A percentile compares a stretch with the other conserved stretches of the same genome.
Evolutionary conservation across 2,888 invertebrate species (phyloP).

Genomic region (Euclidia mi): DNA sequence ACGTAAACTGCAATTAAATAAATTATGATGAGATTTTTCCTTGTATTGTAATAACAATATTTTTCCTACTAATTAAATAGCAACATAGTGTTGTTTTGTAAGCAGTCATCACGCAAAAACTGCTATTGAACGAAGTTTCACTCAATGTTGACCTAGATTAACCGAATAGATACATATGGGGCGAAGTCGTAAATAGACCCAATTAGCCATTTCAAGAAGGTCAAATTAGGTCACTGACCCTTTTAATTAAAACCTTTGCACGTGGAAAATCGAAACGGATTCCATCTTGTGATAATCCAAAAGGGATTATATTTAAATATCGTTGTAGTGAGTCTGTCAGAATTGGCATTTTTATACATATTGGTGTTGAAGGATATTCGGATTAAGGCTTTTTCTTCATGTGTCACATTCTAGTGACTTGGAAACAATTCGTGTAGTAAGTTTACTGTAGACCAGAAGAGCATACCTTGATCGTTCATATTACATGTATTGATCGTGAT

Average conservation of each 20-base stretch:
- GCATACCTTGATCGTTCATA: too few relatives aligned
- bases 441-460: too few relatives aligned
- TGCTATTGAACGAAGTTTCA: background rate
- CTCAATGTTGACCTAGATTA: conserved; percentile 11
- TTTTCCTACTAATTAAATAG: conserved; percentile 14
- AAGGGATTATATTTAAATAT: too few relatives aligned
- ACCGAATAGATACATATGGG: conserved; percentile 1
- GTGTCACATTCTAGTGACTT: too few relatives aligned
- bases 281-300: too few relatives aligned
- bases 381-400: too few relatives aligned
- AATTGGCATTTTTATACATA: too few relatives aligned
- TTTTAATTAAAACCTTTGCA: conserved; percentile 3
- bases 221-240: conserved; percentile 12
- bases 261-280: background rate
- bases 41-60: conserved; percentile 13
- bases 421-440: too few relatives aligned
- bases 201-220: conserved; percentile 7
- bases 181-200: background rate
- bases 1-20: conserved; percentile 11
- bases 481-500: too few relatives aligned
- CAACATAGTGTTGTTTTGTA: conserved; percentile 11
- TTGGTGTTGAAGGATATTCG: too few relatives aligned
- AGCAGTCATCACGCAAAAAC: background rate
- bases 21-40: conserved; percentile 18
- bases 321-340: too few relatives aligned